Percentiles rank a stretch among this genome's conserved stretches.
Evolutionary conservation across 2,888 invertebrate genomes (phyloP).

Genomic region (Trachelus stipa): DNA sequence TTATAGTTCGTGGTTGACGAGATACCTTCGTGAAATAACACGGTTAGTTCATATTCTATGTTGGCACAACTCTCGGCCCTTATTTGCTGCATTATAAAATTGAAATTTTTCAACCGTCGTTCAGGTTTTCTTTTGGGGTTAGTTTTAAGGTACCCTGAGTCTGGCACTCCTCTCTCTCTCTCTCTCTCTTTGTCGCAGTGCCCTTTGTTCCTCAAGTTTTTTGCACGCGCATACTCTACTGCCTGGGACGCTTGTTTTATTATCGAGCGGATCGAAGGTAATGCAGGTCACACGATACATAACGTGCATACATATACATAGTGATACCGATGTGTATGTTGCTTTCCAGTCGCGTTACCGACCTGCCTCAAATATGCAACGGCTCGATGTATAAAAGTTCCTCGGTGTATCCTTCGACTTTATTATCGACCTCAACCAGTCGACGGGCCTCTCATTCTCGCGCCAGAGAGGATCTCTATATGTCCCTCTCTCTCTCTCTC

Average conservation of each 20-base stretch:
- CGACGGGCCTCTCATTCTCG: slow-evolving; percentile 9
- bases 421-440: not conserved
- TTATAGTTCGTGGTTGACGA: not conserved
- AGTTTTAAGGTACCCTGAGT: not conserved
- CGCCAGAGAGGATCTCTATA: not conserved
- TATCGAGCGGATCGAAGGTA: slow-evolving; percentile 52
- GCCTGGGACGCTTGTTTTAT: slow-evolving; percentile 15
- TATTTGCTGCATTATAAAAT: not conserved
- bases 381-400: not conserved
- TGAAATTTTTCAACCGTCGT: not conserved
- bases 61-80: not conserved
- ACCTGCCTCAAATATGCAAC: slow-evolving; percentile 54
- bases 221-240: slow-evolving; percentile 3
- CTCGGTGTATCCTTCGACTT: not conserved
- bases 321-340: slow-evolving; percentile 19
- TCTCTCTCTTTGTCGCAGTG: slow-evolving; percentile 41
- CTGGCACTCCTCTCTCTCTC: not conserved
- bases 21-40: not conserved
- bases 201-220: slow-evolving; percentile 24
- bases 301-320: slow-evolving; percentile 12
- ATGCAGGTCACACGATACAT: slow-evolving; percentile 45
- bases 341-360: slow-evolving; percentile 50
- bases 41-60: not conserved
- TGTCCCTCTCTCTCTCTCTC: not conserved
- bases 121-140: not conserved